A percentile compares a stretch with the other conserved stretches of the same genome.
Conservation (phyloP, 2,888 invertebrate species). For the Eupithecia abbreviata region DNA sequence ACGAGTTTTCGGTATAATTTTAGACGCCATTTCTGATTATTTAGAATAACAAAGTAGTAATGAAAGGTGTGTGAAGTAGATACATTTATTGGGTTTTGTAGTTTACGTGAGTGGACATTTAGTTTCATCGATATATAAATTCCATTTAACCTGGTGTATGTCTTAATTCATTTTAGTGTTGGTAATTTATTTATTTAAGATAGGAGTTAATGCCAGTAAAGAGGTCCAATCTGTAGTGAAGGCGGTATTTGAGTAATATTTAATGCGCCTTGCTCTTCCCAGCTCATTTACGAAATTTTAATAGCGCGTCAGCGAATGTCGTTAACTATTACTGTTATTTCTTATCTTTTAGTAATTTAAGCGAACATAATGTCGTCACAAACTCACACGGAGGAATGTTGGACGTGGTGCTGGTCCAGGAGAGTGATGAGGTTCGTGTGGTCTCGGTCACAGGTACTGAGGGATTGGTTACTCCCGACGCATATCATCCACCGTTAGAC, state of each 20-base stretch:
- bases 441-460: too few species aligned
- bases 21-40: constrained; percentile 19
- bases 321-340: too few species aligned
- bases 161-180: not conserved
- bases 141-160: constrained; percentile 19
- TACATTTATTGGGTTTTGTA: constrained; percentile 16
- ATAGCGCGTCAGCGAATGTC: too few species aligned
- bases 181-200: not conserved
- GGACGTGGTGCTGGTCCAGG: too few species aligned
- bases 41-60: constrained; percentile 37
- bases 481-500: too few species aligned
- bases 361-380: too few species aligned
- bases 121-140: constrained; percentile 10
- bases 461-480: too few species aligned
- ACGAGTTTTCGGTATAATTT: not conserved
- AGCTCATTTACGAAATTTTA: too few species aligned
- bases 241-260: not conserved
- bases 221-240: not conserved
- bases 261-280: not conserved
- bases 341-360: too few species aligned
- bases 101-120: constrained; percentile 10
- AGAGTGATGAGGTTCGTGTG: too few species aligned
- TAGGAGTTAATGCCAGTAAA: not conserved
- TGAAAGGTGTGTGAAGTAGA: constrained; percentile 31
- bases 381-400: too few species aligned